Base-by-base conservation (phyloP, 2,113 vertebrate species). In the Tinamus guttatus region DNA sequence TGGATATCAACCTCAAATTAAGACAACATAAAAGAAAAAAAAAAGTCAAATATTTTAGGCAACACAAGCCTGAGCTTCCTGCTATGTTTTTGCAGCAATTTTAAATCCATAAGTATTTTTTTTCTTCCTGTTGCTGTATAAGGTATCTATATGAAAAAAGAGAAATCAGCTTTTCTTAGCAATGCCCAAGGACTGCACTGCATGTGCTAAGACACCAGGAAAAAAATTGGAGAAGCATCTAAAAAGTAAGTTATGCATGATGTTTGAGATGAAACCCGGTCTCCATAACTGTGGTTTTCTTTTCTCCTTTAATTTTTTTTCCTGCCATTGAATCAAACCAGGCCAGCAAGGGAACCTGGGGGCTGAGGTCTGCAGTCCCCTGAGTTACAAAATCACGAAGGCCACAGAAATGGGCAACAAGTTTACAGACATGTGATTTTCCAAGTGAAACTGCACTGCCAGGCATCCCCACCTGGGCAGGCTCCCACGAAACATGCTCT, bases 1-100 rank as follows among this genome's bases (percentile, higher is more conserved):
- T 30, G 65, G 73, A 34, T 81, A 86, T 75, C 84, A 90, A 87
- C 43, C 64, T 89, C 80, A 94, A 81, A 89, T 78, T 22, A 92
- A 86, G 56, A 81, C 73, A 93, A 77, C 76, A 58, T n/a, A 54
- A 77, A 80, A 80, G 41, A 59, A 79, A 86, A 89, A 81, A 13
- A 79, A 81, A 80, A 80, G 6, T 0, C 7, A 15, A 65, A 40
- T 43, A 27, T 88, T 92, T 93, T 86, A 92, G 81, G 52, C 77
- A 92, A 75, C 76, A 75, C 73, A 75, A 86, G 73, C 45, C 51
- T 22, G 21, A 86, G 45, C 28, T 88, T 84, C 47, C 18, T 40
- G 65, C 81, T 43, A n/a, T 28, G 38, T 32, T 83, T 87, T 34
- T 52, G 62, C 6, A 5, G 47, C 87, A 90, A 80, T 87, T 87